A percentile compares a stretch with the other conserved stretches of the same genome.
Evolutionary conservation across 1,140 invertebrate species (phyloP).

Genomic region (Macrosteles quadrilineatus): DNA sequence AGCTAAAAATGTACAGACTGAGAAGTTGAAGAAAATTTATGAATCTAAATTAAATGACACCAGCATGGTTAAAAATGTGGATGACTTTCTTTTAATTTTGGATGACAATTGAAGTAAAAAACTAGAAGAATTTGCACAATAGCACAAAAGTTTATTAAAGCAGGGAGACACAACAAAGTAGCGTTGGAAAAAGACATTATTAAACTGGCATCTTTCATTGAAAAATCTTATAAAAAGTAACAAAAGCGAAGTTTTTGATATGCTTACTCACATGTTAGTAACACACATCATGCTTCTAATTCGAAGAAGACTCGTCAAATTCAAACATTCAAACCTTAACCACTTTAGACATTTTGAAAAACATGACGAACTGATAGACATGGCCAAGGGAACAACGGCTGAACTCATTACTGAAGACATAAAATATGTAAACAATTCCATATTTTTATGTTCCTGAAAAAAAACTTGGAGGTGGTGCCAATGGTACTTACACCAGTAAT

Average conservation of each 20-base stretch:
- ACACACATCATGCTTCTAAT: background rate
- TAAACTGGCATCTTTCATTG: background rate
- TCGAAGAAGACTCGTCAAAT: background rate
- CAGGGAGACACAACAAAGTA: background rate
- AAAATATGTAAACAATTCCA: background rate
- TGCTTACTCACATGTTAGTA: background rate
- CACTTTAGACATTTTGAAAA: background rate
- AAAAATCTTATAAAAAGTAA: background rate
- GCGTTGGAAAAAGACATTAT: background rate
- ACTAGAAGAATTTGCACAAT: background rate
- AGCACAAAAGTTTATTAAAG: background rate
- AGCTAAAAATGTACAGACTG: background rate
- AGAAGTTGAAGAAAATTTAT: background rate
- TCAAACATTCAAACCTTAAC: background rate
- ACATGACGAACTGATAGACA: background rate
- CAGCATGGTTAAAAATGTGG: background rate
- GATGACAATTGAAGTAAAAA: background rate
- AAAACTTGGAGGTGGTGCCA: slow-evolving; percentile 11
- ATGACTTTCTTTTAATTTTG: background rate
- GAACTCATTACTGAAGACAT: background rate
- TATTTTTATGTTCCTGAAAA: too few relatives aligned
- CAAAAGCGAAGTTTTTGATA: background rate
- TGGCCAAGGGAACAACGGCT: background rate
- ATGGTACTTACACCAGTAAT: slow-evolving; percentile 10
- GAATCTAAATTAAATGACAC: background rate